Evolutionary conservation across 2,888 invertebrate species (phyloP).

Genomic region (Tinea trinotella): DNA sequence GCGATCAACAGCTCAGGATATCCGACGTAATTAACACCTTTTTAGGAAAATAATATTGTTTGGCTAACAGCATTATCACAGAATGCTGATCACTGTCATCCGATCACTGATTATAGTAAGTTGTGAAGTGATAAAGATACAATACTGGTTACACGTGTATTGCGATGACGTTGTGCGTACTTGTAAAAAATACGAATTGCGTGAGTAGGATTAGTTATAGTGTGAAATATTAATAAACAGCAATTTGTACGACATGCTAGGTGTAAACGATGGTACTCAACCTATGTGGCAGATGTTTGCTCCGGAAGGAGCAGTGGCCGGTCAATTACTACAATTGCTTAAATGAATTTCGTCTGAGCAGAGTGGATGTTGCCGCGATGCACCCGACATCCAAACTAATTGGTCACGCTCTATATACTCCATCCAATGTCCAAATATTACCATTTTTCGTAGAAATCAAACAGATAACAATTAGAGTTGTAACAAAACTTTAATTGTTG

Average conservation of each 20-base stretch:
- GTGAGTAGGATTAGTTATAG: background rate
- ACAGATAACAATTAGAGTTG: background rate
- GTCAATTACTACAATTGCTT: conserved; percentile 68
- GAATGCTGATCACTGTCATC: background rate
- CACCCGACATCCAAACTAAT: conserved; percentile 35
- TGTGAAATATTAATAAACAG: background rate
- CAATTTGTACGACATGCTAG: background rate
- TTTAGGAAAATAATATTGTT: conserved; percentile 3
- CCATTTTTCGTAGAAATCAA: background rate
- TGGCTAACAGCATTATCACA: background rate
- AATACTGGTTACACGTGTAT: background rate
- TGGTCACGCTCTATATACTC: conserved; percentile 52
- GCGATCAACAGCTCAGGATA: conserved; percentile 29
- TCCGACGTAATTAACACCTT: background rate
- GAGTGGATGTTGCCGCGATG: conserved; percentile 23
- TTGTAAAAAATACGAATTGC: background rate
- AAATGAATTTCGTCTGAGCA: conserved; percentile 64
- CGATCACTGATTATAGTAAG: background rate
- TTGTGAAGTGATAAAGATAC: background rate
- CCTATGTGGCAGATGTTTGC: conserved; percentile 25
- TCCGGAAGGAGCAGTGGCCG: conserved; percentile 58
- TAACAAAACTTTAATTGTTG: background rate
- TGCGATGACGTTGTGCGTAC: background rate
- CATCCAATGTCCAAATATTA: conserved; percentile 23
- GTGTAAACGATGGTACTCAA: background rate